Evolutionary conservation across 2,113 vertebrate genomes (phyloP), one percentile per base, ranked within the genome.

Genomic region (Scophthalmus maximus): DNA sequence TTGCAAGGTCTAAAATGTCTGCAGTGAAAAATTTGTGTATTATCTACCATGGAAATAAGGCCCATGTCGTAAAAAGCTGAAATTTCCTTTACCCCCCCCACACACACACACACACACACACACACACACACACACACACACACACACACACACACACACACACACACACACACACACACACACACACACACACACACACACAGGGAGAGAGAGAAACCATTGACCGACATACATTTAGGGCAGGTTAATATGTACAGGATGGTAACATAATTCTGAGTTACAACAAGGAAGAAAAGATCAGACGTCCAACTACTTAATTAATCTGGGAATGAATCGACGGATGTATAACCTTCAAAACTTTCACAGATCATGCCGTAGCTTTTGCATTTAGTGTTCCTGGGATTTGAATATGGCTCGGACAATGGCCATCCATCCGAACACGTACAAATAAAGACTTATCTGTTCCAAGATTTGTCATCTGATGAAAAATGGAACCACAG

Each of bases 401-500:
- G n/a, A n/a, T n/a, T n/a, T n/a, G n/a, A n/a, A n/a, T n/a, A n/a
- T n/a, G n/a, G n/a, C n/a, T n/a, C n/a, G n/a, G n/a, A n/a, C n/a
- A n/a, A n/a, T n/a, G n/a, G n/a, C n/a, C n/a, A n/a, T n/a, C n/a
- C n/a, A n/a, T n/a, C n/a, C n/a, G n/a, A n/a, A n/a, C n/a, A n/a
- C n/a, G n/a, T n/a, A n/a, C n/a, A n/a, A n/a, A n/a, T n/a, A n/a
- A n/a, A n/a, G n/a, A n/a, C n/a, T n/a, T n/a, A n/a, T 42, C 5
- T 38, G 80, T 74, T 68, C 66, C 62, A 70, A 32, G 70, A 72
- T 68, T 47, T 76, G 66, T 72, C 51, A 65, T 67, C 60, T 79
- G 76, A 76, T 78, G 23, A 82, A 71, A 76, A 73, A 81, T 38
- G 57, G 55, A 88, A 53, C 38, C 46, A 46, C 46, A 44, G 6